A percentile compares a stretch with the other conserved stretches of the same genome.
Conservation (phyloP, 2,888 invertebrate species). For the Poecilus cupreus region DNA sequence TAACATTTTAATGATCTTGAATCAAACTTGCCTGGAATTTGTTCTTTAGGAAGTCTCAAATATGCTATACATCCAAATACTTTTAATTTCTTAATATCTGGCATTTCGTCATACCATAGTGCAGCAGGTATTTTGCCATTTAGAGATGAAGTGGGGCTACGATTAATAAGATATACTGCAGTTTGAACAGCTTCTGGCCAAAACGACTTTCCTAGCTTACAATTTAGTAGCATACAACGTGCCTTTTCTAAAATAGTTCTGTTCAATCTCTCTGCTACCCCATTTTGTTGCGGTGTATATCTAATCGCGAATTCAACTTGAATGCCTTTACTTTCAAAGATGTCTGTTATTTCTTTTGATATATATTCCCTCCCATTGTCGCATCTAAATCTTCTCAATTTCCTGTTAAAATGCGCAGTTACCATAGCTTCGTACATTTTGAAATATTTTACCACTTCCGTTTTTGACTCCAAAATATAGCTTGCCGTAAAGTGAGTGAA, state of each 20-base stretch:
- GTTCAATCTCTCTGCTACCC: conserved; percentile 65
- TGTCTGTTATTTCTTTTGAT: conserved; percentile 64
- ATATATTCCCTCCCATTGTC: conserved; percentile 67
- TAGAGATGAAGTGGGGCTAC: too few species aligned
- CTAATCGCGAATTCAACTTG: conserved; percentile 63
- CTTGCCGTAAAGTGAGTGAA: conserved; percentile 62
- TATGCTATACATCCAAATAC: too few species aligned
- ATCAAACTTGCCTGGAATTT: too few species aligned
- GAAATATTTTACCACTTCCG: conserved; percentile 63
- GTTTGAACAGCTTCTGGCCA: too few species aligned
- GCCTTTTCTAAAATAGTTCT: conserved; percentile 62
- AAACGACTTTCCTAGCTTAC: conserved; percentile 60
- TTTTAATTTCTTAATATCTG: too few species aligned
- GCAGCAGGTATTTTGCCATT: too few species aligned
- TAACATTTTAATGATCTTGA: too few species aligned
- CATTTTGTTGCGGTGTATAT: conserved; percentile 66
- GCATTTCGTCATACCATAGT: too few species aligned
- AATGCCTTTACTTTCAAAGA: conserved; percentile 63
- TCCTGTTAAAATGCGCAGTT: conserved; percentile 63
- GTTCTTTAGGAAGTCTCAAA: too few species aligned
- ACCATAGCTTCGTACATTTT: conserved; percentile 64
- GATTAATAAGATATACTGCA: too few species aligned
- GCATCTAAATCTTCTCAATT: conserved; percentile 63
- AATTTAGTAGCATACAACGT: conserved; percentile 62
- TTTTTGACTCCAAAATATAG: conserved; percentile 61